Evolutionary conservation across 92 coral and sea anemone genomes (phyloP).

Genomic region (Porites cylindrica): DNA sequence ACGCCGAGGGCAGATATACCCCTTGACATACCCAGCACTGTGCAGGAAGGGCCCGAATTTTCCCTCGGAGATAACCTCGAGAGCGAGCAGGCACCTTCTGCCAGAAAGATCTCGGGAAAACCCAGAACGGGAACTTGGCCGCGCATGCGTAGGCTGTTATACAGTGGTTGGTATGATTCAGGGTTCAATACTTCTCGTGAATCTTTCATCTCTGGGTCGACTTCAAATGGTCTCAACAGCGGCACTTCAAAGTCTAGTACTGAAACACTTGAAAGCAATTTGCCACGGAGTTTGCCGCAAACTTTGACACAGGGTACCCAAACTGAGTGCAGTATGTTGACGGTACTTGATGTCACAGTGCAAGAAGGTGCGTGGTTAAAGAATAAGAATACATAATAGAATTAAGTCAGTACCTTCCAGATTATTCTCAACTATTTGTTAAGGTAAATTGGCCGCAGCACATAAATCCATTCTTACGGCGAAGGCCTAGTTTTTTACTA

Average conservation of each 20-base stretch:
- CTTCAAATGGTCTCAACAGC: conserved; percentile 11
- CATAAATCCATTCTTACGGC: too few relatives aligned
- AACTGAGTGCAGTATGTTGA: conserved; percentile 7
- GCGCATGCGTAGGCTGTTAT: conserved; percentile 6
- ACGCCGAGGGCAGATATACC: neutral
- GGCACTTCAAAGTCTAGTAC: neutral
- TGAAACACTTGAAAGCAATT: neutral
- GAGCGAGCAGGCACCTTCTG: neutral
- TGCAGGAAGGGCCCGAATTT: conserved; percentile 8
- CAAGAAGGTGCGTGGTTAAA: conserved; percentile 1
- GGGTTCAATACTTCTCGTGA: neutral
- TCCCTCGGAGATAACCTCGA: neutral
- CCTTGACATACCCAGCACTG: conserved; percentile 8
- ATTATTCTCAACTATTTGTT: too few relatives aligned
- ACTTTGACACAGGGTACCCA: conserved; percentile 7
- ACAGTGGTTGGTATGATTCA: neutral
- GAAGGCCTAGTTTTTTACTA: too few relatives aligned
- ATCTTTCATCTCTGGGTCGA: conserved; percentile 3
- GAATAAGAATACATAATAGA: too few relatives aligned
- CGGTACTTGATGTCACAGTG: neutral
- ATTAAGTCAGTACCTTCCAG: too few relatives aligned
- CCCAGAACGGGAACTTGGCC: conserved; percentile 7
- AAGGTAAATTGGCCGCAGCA: too few relatives aligned
- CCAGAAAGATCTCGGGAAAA: neutral
- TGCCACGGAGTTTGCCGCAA: neutral